Evolutionary conservation across 2,888 invertebrate genomes (phyloP).

Genomic region (Agrochola lota): DNA sequence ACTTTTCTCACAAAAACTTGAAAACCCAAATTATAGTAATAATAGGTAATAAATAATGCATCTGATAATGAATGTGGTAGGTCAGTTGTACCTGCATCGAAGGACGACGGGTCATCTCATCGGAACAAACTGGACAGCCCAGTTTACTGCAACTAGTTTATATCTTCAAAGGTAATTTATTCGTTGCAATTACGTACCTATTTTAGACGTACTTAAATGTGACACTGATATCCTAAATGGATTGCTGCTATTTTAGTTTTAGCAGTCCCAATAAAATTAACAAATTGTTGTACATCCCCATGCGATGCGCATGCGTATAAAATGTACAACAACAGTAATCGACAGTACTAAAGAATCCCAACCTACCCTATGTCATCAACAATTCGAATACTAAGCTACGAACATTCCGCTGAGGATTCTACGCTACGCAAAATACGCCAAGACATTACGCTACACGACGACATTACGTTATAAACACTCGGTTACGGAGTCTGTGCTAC

Average conservation of each 20-base stretch:
- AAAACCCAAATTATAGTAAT: no score
- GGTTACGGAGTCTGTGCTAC: not conserved
- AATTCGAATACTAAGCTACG: not conserved
- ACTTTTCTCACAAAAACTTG: conserved; percentile 12
- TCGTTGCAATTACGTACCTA: not conserved
- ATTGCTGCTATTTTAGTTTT: conserved; percentile 6
- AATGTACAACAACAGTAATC: not conserved
- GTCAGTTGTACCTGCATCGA: conserved; percentile 47
- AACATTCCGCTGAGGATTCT: not conserved
- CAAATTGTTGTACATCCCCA: not conserved
- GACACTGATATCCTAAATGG: conserved; percentile 10
- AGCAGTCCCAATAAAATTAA: not conserved
- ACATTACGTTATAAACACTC: not conserved
- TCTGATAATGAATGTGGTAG: conserved; percentile 32
- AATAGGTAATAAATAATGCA: conserved; percentile 32
- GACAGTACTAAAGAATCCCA: not conserved
- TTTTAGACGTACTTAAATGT: not conserved
- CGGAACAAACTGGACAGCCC: conserved; percentile 29
- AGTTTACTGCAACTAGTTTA: conserved; percentile 43
- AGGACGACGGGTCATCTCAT: conserved; percentile 58
- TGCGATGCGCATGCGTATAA: not conserved
- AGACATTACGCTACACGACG: not conserved
- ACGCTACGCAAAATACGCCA: not conserved
- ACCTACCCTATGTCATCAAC: not conserved
- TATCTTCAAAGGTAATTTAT: conserved; percentile 20